Base-by-base conservation (phyloP, 1,140 invertebrate genomes). In the Scaptodrosophila lebanonensis region DNA sequence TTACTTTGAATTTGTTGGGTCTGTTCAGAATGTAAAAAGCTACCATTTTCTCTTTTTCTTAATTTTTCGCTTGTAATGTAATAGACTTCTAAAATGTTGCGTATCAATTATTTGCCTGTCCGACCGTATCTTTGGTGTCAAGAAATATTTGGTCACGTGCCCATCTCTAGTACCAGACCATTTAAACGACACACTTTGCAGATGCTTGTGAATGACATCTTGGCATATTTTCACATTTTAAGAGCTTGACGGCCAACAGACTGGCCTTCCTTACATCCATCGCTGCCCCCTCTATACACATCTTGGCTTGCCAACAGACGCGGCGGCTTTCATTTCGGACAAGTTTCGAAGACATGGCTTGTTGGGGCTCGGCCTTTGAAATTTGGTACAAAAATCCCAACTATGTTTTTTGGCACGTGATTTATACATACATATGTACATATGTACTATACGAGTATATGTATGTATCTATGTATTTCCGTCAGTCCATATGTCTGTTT, bases 171-270 rank as follows among this genome's bases (percentile, higher is more conserved):
- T n/a, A n/a, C n/a, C n/a, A n/a, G n/a, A n/a, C n/a, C n/a, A n/a
- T n/a, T n/a, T n/a, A 20, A 35, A 53, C 54, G 43, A 32, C 49
- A 66, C 53, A 66, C 51, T 66, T 66, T 52, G 13, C 56, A 62
- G 61, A 60, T 59, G 44, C 36, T 62, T 56, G 47, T 62, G 47
- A 72, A 47, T 57, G 61, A 65, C 70, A 61, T 57, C 45, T 64
- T 69, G 60, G 70, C 60, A 75, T 75, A 75, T 75, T 69, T 66
- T 64, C 47, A 39, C 29, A 56, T 58, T 57, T 65, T 40, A 54
- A 22, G 52, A 45, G 60, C 33, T 33, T 36, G 1, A 30, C 12
- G 39, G 12, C 11, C 16, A 3, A 7, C 25, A 8, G 9, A 27
- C 35, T 20, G 18, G 27, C 40, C 18, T 25, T n/a, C n/a, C n/a